phyloP scores from a whole-genome alignment of 2,888 invertebrate species.

The Junonia oenone region DNA sequence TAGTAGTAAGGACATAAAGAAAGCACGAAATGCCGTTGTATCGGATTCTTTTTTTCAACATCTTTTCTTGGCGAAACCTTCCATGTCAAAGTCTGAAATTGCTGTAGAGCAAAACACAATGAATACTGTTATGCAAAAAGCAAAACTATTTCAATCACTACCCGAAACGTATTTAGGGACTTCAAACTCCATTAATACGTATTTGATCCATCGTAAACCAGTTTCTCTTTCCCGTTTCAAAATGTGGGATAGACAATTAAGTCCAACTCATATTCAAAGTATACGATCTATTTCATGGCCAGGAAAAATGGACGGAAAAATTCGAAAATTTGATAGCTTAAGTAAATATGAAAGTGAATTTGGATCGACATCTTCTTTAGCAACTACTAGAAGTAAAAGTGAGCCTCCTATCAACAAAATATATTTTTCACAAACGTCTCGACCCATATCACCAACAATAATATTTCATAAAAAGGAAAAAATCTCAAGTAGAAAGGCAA shows the following conservation, averaged over 20 bases:
- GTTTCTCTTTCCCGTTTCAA: slow-evolving; percentile 86
- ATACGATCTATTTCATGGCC: slow-evolving; percentile 81
- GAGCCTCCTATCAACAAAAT: slow-evolving; percentile 81
- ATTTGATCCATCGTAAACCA: slow-evolving; percentile 83
- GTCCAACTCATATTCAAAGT: slow-evolving; percentile 72
- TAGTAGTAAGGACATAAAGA: slow-evolving; percentile 70
- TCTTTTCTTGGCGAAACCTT: slow-evolving; percentile 80
- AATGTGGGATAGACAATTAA: slow-evolving; percentile 80
- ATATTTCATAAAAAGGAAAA: slow-evolving; percentile 52
- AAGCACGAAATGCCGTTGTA: slow-evolving; percentile 79
- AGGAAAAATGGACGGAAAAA: slow-evolving; percentile 75
- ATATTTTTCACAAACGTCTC: slow-evolving; percentile 70
- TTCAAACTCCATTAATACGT: slow-evolving; percentile 82
- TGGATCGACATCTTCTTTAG: slow-evolving; percentile 68
- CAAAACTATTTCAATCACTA: slow-evolving; percentile 83
- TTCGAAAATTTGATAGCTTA: slow-evolving; percentile 71
- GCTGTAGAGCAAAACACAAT: slow-evolving; percentile 66
- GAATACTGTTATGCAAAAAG: slow-evolving; percentile 82
- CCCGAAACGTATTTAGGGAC: slow-evolving; percentile 57
- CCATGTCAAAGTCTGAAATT: slow-evolving; percentile 39
- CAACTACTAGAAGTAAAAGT: slow-evolving; percentile 80
- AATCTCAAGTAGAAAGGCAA: slow-evolving; percentile 32
- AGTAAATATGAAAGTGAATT: slow-evolving; percentile 60
- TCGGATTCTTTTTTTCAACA: slow-evolving; percentile 86
- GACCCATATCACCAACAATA: slow-evolving; percentile 64